Base-by-base conservation (phyloP, 2,888 invertebrate genomes). In the Salpingus planirostris region DNA sequence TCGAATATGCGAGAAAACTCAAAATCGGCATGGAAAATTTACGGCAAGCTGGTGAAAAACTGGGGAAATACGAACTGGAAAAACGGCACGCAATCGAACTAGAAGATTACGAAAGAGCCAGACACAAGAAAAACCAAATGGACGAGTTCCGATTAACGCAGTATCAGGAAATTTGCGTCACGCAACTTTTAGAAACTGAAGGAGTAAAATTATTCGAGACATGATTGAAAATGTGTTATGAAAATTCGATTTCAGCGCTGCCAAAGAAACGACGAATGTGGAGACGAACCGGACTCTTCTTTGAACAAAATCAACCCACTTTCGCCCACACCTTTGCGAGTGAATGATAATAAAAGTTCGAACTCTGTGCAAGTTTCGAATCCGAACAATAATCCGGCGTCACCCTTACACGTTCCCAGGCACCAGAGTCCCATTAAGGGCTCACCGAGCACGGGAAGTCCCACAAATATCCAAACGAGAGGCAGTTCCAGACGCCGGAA, bases 71-170 rank as follows among this genome's bases (percentile, higher is more conserved):
- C 67, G 80, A 93, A 40, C 69, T 93, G 31, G 88, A 93, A 50
- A 95, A 96, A 57, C 73, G 88, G 13, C 89, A 90, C 33, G 93
- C 95, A 0, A 91, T 93, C 2, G 87, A 87, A 22, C 71, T 83
- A 33, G 95, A 95, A 54, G 92, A 95, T 66, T 95, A 90, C 57
- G 91, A 92, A 52, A 78, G 85, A 39, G 95, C 95, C 0, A 77
- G 87, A 40, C 69, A 83, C 31, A 90, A 93, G 65, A 84, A 95
- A 52, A 81, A 82, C 37, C 82, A 92, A 64, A 90, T 92, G 53
- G 85, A 92, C 49, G 82, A 87, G 49, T 90, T 86, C 33, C 70
- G 89, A 25, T 68, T 74, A 10, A 77, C 82, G 29, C 76, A 87
- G 1, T 84, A 88, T 49, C 75, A 78, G 29, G 79, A 80, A 34